These are phyloP conservation scores for Parambassis ranga DNA, from an alignment of 2,797 vertebrate species.

Conservation along the genomic window DNA sequence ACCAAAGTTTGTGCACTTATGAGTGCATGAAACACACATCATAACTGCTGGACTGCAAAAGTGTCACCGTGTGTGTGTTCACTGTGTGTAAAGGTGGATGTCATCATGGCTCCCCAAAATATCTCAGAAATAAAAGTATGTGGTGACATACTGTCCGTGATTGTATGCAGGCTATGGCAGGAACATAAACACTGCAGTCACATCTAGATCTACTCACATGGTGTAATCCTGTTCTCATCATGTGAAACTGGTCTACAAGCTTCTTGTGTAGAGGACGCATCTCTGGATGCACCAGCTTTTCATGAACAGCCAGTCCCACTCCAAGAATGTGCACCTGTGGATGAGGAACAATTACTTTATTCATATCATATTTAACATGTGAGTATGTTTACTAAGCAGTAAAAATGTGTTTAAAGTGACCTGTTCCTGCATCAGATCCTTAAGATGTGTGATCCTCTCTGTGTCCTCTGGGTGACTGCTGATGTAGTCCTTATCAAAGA, in stretches of 20 bases:
- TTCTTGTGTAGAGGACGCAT: conserved; percentile 99
- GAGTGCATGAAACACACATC: no score
- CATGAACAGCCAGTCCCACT: conserved; percentile 94
- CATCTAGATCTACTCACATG: conserved; percentile 83
- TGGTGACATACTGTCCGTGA: no score
- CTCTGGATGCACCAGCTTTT: conserved; percentile 98
- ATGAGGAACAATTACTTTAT: neutral
- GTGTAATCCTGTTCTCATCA: conserved; percentile 97
- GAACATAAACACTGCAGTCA: neutral
- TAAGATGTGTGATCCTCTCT: conserved; percentile 95
- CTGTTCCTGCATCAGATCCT: conserved; percentile 99
- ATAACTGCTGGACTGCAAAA: neutral
- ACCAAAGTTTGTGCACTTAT: no score
- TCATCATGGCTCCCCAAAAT: no score
- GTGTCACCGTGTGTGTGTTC: neutral
- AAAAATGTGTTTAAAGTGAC: no score
- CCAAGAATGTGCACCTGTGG: conserved; percentile 93
- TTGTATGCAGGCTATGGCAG: neutral
- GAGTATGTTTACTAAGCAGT: neutral
- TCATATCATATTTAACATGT: no score
- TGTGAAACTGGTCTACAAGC: conserved; percentile 98
- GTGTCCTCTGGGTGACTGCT: conserved; percentile 93
- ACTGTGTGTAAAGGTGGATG: neutral
- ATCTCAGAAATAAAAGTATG: neutral
- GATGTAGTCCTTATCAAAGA: conserved; percentile 99